These are phyloP conservation scores for Leucoma salicis DNA, from an alignment of 2,888 invertebrate genomes.

Conservation along the genomic window DNA sequence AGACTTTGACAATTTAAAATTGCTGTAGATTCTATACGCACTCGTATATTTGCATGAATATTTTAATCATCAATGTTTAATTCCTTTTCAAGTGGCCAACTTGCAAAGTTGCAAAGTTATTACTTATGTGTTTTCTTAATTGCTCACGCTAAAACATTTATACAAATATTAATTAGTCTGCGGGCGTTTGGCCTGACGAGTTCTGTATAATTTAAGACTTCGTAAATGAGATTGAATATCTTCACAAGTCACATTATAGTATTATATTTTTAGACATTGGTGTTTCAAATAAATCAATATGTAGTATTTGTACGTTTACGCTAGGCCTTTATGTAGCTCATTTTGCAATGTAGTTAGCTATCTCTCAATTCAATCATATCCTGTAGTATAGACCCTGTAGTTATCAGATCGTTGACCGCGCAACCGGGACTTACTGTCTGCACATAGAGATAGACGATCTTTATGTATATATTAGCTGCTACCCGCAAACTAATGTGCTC, in stretches of 20 bases:
- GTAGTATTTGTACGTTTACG: too few relatives aligned
- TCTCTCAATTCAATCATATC: conserved; percentile 21
- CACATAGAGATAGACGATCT: neutral
- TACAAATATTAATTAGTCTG: conserved; percentile 13
- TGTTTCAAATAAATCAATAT: neutral
- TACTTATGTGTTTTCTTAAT: conserved; percentile 10
- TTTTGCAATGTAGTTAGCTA: conserved; percentile 9
- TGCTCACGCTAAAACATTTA: conserved; percentile 2
- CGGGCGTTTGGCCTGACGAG: too few relatives aligned
- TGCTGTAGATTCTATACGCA: too few relatives aligned
- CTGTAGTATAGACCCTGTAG: conserved; percentile 7
- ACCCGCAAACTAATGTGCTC: too few relatives aligned
- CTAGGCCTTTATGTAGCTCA: conserved; percentile 7
- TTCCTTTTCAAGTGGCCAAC: conserved; percentile 1
- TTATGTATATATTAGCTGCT: neutral
- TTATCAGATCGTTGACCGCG: conserved; percentile 22
- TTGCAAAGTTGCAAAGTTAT: conserved; percentile 5
- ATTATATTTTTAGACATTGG: neutral
- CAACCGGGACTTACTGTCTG: conserved; percentile 8
- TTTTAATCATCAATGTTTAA: conserved; percentile 13
- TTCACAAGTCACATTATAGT: neutral
- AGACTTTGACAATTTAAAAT: neutral
- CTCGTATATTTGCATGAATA: conserved; percentile 11
- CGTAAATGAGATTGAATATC: too few relatives aligned
- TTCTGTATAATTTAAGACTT: too few relatives aligned